These are phyloP conservation scores for Petrocephalus sullivani DNA, from an alignment of 2,797 vertebrate species.

Conservation along the genomic window DNA sequence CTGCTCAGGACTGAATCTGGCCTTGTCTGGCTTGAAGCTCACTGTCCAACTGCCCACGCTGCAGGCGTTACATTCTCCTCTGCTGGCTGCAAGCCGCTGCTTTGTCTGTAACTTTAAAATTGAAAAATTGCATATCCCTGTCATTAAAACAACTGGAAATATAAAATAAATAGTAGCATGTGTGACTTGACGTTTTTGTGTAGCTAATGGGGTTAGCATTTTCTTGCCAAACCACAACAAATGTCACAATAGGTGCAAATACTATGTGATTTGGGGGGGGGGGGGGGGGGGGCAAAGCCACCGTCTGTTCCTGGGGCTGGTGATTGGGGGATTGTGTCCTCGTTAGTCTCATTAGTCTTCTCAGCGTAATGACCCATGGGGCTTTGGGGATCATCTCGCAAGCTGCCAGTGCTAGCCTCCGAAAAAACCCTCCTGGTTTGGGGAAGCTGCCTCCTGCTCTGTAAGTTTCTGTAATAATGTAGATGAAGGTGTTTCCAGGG, in stretches of 20 bases:
- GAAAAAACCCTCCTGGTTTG: background rate
- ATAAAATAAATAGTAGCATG: background rate
- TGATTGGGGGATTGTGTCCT: background rate
- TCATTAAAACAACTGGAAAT: background rate
- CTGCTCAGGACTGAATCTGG: background rate
- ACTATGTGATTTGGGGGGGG: background rate
- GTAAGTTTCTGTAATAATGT: background rate
- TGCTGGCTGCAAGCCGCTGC: background rate
- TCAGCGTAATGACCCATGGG: background rate
- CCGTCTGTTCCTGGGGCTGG: background rate
- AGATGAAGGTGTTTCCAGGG: background rate
- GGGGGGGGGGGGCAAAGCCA: background rate
- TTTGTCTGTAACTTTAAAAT: background rate
- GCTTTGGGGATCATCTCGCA: background rate
- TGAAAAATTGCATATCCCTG: background rate
- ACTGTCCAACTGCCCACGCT: background rate
- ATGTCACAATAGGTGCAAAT: background rate
- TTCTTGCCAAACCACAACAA: background rate
- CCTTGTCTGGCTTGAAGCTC: background rate
- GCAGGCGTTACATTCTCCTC: background rate
- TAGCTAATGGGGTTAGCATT: background rate
- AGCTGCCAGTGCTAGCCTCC: background rate
- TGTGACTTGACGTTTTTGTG: background rate
- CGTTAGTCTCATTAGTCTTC: background rate
- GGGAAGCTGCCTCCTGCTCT: background rate